Evolutionary conservation across 2,113 vertebrate species (phyloP).

Genomic region (Silurus asotus): DNA sequence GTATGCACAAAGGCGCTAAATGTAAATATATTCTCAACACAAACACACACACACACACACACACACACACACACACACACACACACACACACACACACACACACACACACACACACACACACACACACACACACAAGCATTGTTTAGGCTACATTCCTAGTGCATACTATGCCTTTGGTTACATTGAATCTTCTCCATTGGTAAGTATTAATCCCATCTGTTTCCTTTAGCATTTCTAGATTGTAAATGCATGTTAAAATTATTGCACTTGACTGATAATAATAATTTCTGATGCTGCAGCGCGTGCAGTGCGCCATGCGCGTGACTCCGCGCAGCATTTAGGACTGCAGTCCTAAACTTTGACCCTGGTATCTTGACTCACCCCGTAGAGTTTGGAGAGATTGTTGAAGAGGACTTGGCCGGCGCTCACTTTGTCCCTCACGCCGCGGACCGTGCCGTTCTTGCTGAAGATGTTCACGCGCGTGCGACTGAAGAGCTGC

Average conservation of each 20-base stretch:
- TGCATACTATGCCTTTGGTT: background rate
- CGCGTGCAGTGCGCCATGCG: background rate
- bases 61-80: background rate
- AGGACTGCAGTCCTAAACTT: background rate
- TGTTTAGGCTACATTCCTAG: background rate
- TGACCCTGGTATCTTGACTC: conserved; percentile 61
- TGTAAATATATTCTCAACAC: too few relatives aligned
- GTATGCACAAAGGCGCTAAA: too few relatives aligned
- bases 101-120: background rate
- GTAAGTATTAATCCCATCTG: background rate
- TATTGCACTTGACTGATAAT: too few relatives aligned
- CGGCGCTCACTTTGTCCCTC: conserved; percentile 96
- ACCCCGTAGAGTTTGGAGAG: conserved; percentile 87
- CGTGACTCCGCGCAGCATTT: background rate
- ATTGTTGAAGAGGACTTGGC: conserved; percentile 94
- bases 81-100: background rate
- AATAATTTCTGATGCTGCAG: background rate
- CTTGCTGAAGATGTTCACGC: conserved; percentile 96
- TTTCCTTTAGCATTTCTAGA: background rate
- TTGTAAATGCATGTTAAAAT: too few relatives aligned
- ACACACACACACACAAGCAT: too few relatives aligned
- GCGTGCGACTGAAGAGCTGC: conserved; percentile 81
- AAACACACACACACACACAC: background rate
- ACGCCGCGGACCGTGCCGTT: conserved; percentile 95
- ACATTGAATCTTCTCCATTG: background rate